Percentiles rank a stretch among this genome's conserved stretches.
Conservation (phyloP, 2,797 vertebrate genomes). For the Enteromius treurensis region DNA sequence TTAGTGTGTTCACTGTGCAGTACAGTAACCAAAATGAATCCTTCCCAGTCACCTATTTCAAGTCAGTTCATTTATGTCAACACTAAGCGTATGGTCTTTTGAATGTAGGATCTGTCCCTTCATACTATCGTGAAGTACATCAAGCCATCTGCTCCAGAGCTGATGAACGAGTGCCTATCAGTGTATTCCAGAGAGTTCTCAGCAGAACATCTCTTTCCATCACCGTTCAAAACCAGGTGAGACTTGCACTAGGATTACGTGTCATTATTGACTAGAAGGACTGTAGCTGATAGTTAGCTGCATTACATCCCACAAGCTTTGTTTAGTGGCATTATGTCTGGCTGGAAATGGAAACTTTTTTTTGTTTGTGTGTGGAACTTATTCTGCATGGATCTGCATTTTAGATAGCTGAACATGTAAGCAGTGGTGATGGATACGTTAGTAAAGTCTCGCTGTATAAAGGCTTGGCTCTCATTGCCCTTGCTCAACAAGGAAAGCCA, state of each 20-base stretch:
- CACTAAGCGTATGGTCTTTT: slow-evolving; percentile 46
- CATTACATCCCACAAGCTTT: background rate
- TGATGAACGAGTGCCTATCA: slow-evolving; percentile 76
- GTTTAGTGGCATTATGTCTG: background rate
- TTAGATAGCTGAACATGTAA: slow-evolving; percentile 78
- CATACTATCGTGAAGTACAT: slow-evolving; percentile 82
- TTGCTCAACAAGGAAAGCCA: slow-evolving; percentile 82
- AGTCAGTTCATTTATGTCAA: background rate
- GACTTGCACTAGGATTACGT: background rate
- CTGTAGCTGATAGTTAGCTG: background rate
- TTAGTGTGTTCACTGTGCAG: background rate
- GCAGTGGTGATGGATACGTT: slow-evolving; percentile 74
- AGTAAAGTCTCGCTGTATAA: slow-evolving; percentile 80
- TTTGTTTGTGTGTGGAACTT: background rate
- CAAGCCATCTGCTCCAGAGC: slow-evolving; percentile 77
- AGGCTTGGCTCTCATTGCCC: slow-evolving; percentile 77
- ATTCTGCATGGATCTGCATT: slow-evolving; percentile 2
- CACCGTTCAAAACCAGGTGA: slow-evolving; percentile 74
- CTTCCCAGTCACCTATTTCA: background rate
- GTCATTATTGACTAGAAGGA: background rate
- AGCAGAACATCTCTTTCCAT: slow-evolving; percentile 73
- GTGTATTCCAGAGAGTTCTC: slow-evolving; percentile 80
- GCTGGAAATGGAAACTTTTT: background rate
- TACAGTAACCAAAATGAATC: background rate
- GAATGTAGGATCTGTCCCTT: slow-evolving; percentile 79